phyloP scores from a whole-genome alignment of 2,888 invertebrate genomes.

The Priapulus caudatus region DNA sequence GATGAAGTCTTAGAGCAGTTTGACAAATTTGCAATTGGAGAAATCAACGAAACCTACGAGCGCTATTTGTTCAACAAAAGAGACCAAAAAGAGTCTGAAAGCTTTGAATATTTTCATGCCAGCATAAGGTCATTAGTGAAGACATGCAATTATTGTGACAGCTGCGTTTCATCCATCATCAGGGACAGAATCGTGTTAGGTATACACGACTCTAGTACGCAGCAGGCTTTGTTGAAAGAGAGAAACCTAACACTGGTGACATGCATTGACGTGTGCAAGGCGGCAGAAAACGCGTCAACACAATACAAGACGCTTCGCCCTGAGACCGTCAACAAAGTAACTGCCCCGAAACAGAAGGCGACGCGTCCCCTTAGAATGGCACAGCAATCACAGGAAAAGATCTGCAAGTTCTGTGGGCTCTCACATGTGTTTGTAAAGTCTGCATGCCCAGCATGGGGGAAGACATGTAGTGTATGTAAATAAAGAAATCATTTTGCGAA shows the following conservation, averaged over 20 bases:
- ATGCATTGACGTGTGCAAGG: background rate
- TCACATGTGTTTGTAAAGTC: constrained; percentile 2
- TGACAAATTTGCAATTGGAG: background rate
- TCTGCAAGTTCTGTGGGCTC: constrained; percentile 11
- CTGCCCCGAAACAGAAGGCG: too few species aligned
- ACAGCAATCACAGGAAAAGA: background rate
- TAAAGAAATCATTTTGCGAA: background rate
- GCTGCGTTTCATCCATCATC: background rate
- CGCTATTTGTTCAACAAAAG: background rate
- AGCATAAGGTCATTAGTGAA: background rate
- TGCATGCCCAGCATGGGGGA: background rate
- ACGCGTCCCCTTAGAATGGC: too few species aligned
- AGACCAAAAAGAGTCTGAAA: background rate
- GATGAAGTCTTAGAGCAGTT: background rate
- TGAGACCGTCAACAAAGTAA: background rate
- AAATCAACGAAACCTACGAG: background rate
- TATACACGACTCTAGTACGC: background rate
- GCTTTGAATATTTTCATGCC: background rate
- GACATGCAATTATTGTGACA: background rate
- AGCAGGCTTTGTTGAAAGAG: background rate
- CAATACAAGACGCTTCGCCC: background rate
- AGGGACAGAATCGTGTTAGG: background rate
- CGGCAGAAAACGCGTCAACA: background rate
- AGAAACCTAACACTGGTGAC: background rate
- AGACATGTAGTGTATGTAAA: background rate